Evolutionary conservation across 1,140 invertebrate species (phyloP), one percentile per base, ranked within the genome.

Genomic region (Homalodisca vitripennis): DNA sequence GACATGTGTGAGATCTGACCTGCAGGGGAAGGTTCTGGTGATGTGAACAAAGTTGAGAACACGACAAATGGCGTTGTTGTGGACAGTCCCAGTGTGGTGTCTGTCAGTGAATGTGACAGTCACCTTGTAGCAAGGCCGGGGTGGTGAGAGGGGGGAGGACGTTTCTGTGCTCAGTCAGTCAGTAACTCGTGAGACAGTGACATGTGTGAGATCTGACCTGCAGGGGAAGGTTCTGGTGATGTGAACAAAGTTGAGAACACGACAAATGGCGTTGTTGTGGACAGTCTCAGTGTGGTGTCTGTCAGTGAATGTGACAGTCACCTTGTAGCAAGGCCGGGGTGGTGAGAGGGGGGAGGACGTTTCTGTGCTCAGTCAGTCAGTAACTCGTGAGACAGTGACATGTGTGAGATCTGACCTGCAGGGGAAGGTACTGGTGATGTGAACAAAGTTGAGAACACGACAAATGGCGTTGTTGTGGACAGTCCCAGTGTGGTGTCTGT

Each of bases 401-500:
- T 64, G 53, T 67, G 72, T 41, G 74, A 79, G n/a, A n/a, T n/a
- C n/a, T n/a, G n/a, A n/a, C n/a, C n/a, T n/a, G n/a, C n/a, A n/a
- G n/a, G n/a, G n/a, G n/a, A n/a, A 17, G 17, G 34, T 17, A 10
- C 17, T 6, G 6, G 34, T 17, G 34, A 10, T 41, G 48, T 12
- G 3, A 22, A 53, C 48, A n/a, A 20, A 53, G 6, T 13, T 53
- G 48, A 22, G 6, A 53, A 53, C 12, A 6, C 6, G 13, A 6
- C 48, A 12, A n/a, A 53, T 24, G 20, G 48, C 48, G 6, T 53
- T 77, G 73, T 86, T 14, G 48, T 22, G 48, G 48, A 12, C 20
- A 53, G 6, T 3, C 34, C 17, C 17, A 41, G 17, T 41, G 6
- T 41, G 6, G 6, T 17, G 6, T 41, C 34, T 41, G 17, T 41